Evolutionary conservation across 2,797 vertebrate genomes (phyloP).

Genomic region (Sebastes melanostomus): DNA sequence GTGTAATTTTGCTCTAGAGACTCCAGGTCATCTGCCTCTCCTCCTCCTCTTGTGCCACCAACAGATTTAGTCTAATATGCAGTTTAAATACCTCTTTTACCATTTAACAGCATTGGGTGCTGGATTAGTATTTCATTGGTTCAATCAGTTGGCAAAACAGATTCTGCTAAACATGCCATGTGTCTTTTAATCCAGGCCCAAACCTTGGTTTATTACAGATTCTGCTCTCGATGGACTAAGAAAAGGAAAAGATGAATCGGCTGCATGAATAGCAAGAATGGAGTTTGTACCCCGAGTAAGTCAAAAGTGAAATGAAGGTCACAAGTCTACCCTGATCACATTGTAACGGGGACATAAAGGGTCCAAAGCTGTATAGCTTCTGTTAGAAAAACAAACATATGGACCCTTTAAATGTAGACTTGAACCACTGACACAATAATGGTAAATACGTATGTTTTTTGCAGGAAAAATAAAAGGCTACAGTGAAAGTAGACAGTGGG

Average conservation of each 20-base stretch:
- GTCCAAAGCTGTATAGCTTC: background rate
- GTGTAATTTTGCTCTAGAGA: conserved; percentile 35
- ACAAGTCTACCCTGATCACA: conserved; percentile 12
- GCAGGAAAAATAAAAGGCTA: conserved; percentile 12
- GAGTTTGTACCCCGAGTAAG: background rate
- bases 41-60: conserved; percentile 9
- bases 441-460: conserved; percentile 4
- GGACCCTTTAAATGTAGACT: background rate
- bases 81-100: conserved; percentile 15
- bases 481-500: conserved; percentile 34
- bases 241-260: background rate
- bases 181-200: conserved; percentile 6
- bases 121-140: conserved; percentile 11
- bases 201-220: background rate
- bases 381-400: background rate
- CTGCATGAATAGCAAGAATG: background rate
- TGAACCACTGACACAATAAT: background rate
- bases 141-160: background rate
- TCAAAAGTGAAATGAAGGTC: conserved; percentile 16
- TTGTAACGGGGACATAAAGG: background rate
- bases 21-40: conserved; percentile 18
- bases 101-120: background rate
- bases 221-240: background rate
- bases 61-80: background rate
- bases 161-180: background rate